Base-by-base conservation (phyloP, 2,797 vertebrate species). In the Allobates femoralis region DNA sequence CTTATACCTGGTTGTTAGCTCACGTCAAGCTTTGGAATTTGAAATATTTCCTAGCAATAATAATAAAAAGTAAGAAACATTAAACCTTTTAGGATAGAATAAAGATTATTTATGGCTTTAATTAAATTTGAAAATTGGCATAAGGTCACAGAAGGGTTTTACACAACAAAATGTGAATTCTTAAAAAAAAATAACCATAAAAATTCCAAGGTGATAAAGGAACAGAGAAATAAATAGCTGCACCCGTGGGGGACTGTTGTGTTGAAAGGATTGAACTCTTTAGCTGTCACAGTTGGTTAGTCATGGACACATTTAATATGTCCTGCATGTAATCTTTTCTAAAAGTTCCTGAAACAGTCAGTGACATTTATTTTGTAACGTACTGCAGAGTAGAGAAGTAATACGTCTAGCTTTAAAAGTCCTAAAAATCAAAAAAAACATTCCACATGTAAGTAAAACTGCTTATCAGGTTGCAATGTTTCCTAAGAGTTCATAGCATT, bases 181-280 rank as follows among this genome's bases (percentile, higher is more conserved):
- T 92, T 94, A 91, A 93, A 71, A 77, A 66, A 88, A 93, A 93
- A 93, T 91, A 93, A 91, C 93, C 91, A 93, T 94, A 95, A 95
- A 95, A 95, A 95, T 94, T 94, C 94, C 93, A 92, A 92, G 90
- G 91, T 94, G 94, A 94, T 95, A 93, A 95, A 94, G 91, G 90
- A 92, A 88, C 88, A 90, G 89, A 90, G 83, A 89, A 93, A 90
- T 91, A 94, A 88, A 94, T 94, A 90, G 91, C 89, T 91, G 83
- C 89, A 92, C 74, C 92, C 91, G 69, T 92, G 88, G 93, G 93
- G 91, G 93, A 93, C 92, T 92, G 83, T 92, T 94, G 89, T 91
- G 86, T 89, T 93, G 92, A 94, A 95, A 94, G 94, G 92, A 94
- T 91, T 92, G 90, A 93, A 94, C 92, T 87, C 88, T 87, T 92